Percentiles rank a stretch among this genome's conserved stretches.
phyloP scores from a whole-genome alignment of 2,113 vertebrate species.

The Mesembrinibis cayennensis region DNA sequence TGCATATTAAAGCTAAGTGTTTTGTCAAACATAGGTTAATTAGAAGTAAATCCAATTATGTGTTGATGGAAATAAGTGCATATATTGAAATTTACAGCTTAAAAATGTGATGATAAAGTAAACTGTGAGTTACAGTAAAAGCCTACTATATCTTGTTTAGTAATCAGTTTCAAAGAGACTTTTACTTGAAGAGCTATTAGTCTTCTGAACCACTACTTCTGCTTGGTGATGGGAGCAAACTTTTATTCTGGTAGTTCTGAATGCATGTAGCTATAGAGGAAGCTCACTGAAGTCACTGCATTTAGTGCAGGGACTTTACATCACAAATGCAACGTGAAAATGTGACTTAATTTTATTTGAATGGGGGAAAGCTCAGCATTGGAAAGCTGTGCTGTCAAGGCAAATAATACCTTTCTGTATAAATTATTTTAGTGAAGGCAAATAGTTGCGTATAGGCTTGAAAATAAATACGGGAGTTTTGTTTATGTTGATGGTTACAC shows the following conservation, averaged over 20 bases:
- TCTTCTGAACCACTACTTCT: not conserved
- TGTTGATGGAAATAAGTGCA: constrained; percentile 35
- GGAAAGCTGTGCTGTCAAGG: not conserved
- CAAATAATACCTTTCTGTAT: not conserved
- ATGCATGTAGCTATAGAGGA: not conserved
- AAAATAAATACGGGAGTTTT: constrained; percentile 15
- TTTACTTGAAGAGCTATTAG: not conserved
- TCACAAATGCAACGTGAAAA: not conserved
- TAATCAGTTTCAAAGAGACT: constrained; percentile 18
- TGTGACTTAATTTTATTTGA: not conserved
- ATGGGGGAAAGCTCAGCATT: not conserved
- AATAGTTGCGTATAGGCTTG: not conserved
- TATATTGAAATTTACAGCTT: constrained; percentile 52
- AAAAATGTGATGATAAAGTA: constrained; percentile 51
- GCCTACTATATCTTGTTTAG: not conserved
- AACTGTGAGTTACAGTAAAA: constrained; percentile 33
- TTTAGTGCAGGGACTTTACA: not conserved
- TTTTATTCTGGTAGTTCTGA: not conserved
- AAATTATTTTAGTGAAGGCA: not conserved
- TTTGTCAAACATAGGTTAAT: constrained; percentile 67
- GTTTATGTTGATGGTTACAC: constrained; percentile 19
- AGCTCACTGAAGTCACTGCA: not conserved
- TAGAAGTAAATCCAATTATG: constrained; percentile 64
- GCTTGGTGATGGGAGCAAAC: not conserved
- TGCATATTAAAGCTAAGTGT: constrained; percentile 40